phyloP scores from a whole-genome alignment of 2,797 vertebrate genomes.

The Typhlichthys eigenmanni region DNA sequence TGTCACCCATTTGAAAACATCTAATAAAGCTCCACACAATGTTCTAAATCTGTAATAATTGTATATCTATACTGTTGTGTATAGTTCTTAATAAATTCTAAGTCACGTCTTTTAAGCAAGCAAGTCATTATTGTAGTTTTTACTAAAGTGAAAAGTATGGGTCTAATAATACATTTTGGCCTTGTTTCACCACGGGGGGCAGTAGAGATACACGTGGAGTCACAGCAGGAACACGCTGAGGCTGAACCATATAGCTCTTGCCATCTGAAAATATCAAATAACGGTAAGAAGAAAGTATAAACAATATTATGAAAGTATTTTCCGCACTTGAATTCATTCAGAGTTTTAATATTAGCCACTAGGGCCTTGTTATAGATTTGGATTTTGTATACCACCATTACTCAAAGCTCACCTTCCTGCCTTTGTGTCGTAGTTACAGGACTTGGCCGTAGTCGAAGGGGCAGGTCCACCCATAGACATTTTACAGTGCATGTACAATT shows the following conservation, averaged over 20 bases:
- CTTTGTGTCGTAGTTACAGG: constrained; percentile 69
- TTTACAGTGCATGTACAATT: constrained; percentile 76
- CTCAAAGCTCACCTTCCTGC: constrained; percentile 41
- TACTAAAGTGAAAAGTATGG: background rate
- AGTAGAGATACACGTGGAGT: constrained; percentile 57
- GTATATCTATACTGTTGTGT: too few species aligned
- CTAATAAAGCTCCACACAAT: too few species aligned
- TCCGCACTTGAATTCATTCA: too few species aligned
- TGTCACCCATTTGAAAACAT: too few species aligned
- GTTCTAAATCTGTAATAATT: too few species aligned
- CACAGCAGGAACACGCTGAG: constrained; percentile 69
- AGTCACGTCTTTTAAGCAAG: too few species aligned
- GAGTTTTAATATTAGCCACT: too few species aligned
- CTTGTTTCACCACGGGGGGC: constrained; percentile 48
- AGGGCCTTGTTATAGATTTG: too few species aligned
- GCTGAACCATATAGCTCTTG: constrained; percentile 63
- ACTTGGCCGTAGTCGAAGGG: constrained; percentile 64
- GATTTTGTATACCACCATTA: background rate
- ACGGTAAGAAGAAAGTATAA: background rate
- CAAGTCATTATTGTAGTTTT: background rate
- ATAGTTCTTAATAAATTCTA: too few species aligned
- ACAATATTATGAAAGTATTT: background rate
- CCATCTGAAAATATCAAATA: constrained; percentile 61
- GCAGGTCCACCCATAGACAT: constrained; percentile 48
- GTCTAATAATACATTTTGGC: background rate